Evolutionary conservation across 2,888 invertebrate genomes (phyloP).

Genomic region (Tridacna crocea): DNA sequence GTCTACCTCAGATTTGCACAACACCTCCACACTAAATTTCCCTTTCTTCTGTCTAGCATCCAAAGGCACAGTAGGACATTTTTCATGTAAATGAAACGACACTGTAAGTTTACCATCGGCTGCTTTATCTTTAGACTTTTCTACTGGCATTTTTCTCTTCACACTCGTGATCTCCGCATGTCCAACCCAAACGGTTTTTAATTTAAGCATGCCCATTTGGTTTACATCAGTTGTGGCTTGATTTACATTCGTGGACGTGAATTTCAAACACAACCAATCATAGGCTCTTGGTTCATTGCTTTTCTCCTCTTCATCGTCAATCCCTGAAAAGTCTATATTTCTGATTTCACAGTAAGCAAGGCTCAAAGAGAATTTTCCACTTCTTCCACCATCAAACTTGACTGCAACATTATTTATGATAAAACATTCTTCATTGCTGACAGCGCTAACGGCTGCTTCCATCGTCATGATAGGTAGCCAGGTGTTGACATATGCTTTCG

Average conservation of each 20-base stretch:
- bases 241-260: neutral
- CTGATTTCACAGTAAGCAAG: slow-evolving; percentile 60
- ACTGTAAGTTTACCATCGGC: slow-evolving; percentile 25
- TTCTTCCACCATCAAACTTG: slow-evolving; percentile 41
- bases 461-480: slow-evolving; percentile 71
- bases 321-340: slow-evolving; percentile 65
- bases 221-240: neutral
- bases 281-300: slow-evolving; percentile 12
- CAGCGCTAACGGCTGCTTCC: slow-evolving; percentile 67
- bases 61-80: slow-evolving; percentile 11
- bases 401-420: slow-evolving; percentile 63
- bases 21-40: slow-evolving; percentile 42
- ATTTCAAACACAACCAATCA: slow-evolving; percentile 47
- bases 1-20: slow-evolving; percentile 51
- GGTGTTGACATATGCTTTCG: slow-evolving; percentile 52
- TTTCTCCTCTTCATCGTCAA: slow-evolving; percentile 48
- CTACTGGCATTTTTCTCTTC: neutral
- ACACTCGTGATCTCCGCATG: slow-evolving; percentile 41
- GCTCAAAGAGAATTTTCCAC: slow-evolving; percentile 61
- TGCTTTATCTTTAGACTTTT: neutral
- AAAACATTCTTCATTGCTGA: slow-evolving; percentile 56
- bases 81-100: slow-evolving; percentile 27
- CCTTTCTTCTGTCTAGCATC: slow-evolving; percentile 2
- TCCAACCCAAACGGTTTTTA: slow-evolving; percentile 16
- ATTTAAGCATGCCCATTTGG: neutral